These are phyloP conservation scores for Nycteola revayana DNA, from an alignment of 2,888 invertebrate species.

Conservation along the genomic window DNA sequence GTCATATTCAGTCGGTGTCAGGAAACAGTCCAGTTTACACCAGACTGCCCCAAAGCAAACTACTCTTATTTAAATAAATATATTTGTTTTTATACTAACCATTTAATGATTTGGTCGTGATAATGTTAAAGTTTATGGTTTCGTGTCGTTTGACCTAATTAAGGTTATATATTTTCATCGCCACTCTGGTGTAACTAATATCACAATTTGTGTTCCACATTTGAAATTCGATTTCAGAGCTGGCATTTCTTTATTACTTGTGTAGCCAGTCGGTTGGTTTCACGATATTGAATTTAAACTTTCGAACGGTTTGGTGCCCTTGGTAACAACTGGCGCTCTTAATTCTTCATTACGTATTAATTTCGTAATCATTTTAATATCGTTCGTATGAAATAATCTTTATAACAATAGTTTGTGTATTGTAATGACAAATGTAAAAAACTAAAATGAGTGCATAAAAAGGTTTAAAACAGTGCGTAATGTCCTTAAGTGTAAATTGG, in stretches of 20 bases:
- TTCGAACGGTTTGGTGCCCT: too few species aligned
- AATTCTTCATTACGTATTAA: too few species aligned
- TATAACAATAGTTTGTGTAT: too few species aligned
- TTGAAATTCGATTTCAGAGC: too few species aligned
- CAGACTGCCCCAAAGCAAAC: too few species aligned
- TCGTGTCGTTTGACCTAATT: conserved; percentile 35
- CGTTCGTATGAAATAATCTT: too few species aligned
- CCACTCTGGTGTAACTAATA: conserved; percentile 21
- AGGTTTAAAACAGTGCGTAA: conserved; percentile 42
- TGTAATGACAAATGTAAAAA: too few species aligned
- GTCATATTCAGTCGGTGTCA: conserved; percentile 49
- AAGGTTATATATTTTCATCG: conserved; percentile 19
- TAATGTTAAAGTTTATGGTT: conserved; percentile 14
- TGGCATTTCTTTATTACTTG: too few species aligned
- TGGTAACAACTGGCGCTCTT: too few species aligned
- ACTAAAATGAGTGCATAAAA: conserved; percentile 28
- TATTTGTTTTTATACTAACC: conserved; percentile 18
- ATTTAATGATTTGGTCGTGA: conserved; percentile 20
- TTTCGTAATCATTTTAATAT: too few species aligned
- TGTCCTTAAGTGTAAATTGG: conserved; percentile 46
- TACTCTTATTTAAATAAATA: conserved; percentile 7
- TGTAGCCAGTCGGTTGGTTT: too few species aligned
- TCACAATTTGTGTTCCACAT: conserved; percentile 30
- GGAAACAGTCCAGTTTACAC: conserved; percentile 26
- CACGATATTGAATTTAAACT: too few species aligned